Evolutionary conservation across 2,888 invertebrate genomes (phyloP).

Genomic region (Caenorhabditis macrosperma): DNA sequence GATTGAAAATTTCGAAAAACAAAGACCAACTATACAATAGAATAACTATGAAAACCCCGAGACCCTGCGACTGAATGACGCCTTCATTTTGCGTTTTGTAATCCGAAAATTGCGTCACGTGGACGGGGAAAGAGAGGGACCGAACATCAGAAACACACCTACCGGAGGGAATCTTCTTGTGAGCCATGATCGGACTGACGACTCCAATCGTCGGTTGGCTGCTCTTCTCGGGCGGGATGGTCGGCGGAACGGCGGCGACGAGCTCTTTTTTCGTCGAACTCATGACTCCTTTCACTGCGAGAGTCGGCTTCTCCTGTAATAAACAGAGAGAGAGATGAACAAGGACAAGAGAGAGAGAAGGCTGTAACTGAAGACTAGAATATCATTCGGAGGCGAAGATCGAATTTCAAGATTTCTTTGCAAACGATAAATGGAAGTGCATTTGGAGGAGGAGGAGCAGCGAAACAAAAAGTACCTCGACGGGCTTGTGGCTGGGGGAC

Average conservation of each 20-base stretch:
- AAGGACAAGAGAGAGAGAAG: constrained; percentile 6
- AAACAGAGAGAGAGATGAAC: constrained; percentile 7
- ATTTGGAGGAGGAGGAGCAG: neutral
- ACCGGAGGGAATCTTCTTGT: constrained; percentile 52
- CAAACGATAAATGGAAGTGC: constrained; percentile 6
- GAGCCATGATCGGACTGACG: constrained; percentile 86
- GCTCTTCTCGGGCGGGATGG: constrained; percentile 24
- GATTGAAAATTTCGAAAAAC: neutral
- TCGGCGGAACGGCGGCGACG: constrained; percentile 7
- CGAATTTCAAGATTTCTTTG: constrained; percentile 31
- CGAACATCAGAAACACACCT: too few species aligned
- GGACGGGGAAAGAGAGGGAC: too few species aligned
- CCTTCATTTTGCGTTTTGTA: neutral
- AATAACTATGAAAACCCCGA: too few species aligned
- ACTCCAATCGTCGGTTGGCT: constrained; percentile 82
- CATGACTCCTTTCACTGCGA: constrained; percentile 72
- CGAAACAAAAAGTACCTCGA: constrained; percentile 17
- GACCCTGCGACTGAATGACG: too few species aligned
- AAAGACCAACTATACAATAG: too few species aligned
- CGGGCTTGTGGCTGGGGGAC: constrained; percentile 33
- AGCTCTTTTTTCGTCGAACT: constrained; percentile 51
- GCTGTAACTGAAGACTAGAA: neutral
- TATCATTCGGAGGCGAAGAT: neutral
- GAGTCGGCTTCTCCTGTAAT: constrained; percentile 65
- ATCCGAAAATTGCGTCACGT: constrained; percentile 43